Conservation (phyloP, 1,140 invertebrate species). For the Ips nitidus region DNA sequence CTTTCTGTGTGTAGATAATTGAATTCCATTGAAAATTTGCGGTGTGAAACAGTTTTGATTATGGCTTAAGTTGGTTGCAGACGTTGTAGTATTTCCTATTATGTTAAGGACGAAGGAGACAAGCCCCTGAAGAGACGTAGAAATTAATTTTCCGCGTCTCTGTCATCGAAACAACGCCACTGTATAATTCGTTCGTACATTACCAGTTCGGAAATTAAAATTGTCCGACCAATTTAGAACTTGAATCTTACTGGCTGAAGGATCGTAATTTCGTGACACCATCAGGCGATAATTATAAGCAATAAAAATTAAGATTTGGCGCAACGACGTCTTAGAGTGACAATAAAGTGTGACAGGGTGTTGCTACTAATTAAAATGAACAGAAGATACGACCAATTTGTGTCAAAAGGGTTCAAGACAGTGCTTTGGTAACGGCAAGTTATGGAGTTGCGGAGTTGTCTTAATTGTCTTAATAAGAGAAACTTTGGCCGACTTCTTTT, state of each 20-base stretch:
- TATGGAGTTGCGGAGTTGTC: conserved; percentile 26
- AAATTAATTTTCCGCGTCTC: conserved; percentile 5
- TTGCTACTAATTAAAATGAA: conserved; percentile 36
- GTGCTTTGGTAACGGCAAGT: conserved; percentile 23
- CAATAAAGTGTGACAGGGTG: conserved; percentile 36
- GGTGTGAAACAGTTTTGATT: conserved; percentile 27
- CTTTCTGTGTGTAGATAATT: conserved; percentile 32
- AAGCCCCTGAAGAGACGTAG: conserved; percentile 3
- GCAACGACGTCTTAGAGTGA: conserved; percentile 36
- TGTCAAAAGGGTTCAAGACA: conserved; percentile 34
- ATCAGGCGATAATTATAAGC: conserved; percentile 37
- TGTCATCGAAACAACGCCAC: neutral
- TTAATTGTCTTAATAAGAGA: conserved; percentile 31
- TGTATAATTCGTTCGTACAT: neutral
- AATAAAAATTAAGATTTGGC: conserved; percentile 37
- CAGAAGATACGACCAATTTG: conserved; percentile 36
- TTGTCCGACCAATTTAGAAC: conserved; percentile 26
- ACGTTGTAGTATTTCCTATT: conserved; percentile 30
- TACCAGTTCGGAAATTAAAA: conserved; percentile 24
- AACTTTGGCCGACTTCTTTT: conserved; percentile 16
- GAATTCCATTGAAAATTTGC: conserved; percentile 31
- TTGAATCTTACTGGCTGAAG: conserved; percentile 21
- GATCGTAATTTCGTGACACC: conserved; percentile 33
- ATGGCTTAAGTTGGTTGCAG: conserved; percentile 27
- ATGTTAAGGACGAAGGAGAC: neutral